Percentiles rank a stretch among this genome's conserved stretches.
phyloP scores from a whole-genome alignment of 2,113 vertebrate species.

The Erythrocercus mccallii region DNA sequence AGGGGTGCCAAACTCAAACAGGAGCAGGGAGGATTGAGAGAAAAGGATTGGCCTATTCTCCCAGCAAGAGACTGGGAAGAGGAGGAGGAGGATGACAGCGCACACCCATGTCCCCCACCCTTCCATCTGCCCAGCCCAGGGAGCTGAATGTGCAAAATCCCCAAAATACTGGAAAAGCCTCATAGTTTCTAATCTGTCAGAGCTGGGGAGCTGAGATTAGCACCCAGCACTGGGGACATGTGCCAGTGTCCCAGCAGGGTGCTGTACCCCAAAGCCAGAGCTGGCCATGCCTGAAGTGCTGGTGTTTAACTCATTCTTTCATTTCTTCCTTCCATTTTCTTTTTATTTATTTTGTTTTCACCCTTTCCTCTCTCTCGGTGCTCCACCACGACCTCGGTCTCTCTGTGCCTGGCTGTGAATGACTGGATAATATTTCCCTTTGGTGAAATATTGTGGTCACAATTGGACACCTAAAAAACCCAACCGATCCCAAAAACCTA shows the following conservation, averaged over 20 bases:
- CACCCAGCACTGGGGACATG: not conserved
- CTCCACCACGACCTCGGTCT: not conserved
- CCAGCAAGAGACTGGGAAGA: not conserved
- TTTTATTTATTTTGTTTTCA: constrained; percentile 12
- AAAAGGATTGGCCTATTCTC: not conserved
- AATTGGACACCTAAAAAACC: not conserved
- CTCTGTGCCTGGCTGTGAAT: not conserved
- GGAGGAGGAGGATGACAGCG: not conserved
- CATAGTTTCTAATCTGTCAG: not conserved
- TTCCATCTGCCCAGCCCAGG: not conserved
- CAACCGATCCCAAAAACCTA: not conserved
- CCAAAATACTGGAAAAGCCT: not conserved
- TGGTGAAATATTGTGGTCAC: not conserved
- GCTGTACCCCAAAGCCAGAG: not conserved
- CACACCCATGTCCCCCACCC: not conserved
- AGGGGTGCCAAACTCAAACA: not conserved
- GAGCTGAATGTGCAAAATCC: not conserved
- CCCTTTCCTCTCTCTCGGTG: not conserved
- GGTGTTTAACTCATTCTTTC: constrained; percentile 12
- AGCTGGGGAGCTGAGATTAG: not conserved
- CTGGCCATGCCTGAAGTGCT: accelerated
- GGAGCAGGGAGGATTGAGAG: not conserved
- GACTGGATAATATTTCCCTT: not conserved
- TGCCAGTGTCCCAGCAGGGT: accelerated
- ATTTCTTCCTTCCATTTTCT: constrained; percentile 46